Evolutionary conservation across 2,888 invertebrate genomes (phyloP).

Genomic region (Tenthredo distinguenda): DNA sequence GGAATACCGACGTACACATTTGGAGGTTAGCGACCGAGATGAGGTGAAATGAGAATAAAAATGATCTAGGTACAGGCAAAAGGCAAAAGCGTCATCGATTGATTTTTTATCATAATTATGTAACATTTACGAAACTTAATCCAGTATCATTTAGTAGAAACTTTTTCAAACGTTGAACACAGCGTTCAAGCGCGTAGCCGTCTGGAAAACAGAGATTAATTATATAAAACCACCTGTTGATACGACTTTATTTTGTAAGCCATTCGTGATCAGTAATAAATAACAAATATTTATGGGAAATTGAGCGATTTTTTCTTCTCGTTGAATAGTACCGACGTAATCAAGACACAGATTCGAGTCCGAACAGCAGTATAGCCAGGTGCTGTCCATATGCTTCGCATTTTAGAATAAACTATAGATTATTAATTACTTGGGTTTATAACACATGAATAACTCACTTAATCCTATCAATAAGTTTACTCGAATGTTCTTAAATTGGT

Average conservation of each 20-base stretch:
- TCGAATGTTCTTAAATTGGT: not conserved
- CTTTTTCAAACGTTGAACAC: not conserved
- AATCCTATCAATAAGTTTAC: not conserved
- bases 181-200: not conserved
- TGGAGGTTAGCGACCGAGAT: not conserved
- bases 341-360: too few relatives aligned
- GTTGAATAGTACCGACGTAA: not conserved
- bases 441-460: not conserved
- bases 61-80: not conserved
- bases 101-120: not conserved
- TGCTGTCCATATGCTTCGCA: not conserved
- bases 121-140: not conserved
- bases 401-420: not conserved
- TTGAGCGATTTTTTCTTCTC: not conserved
- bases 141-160: not conserved
- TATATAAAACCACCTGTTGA: conserved; percentile 25
- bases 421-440: not conserved
- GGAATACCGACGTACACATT: not conserved
- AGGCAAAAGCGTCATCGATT: not conserved
- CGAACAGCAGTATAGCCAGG: not conserved
- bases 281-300: not conserved
- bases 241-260: conserved; percentile 20
- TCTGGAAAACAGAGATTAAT: not conserved
- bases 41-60: not conserved
- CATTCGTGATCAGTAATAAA: not conserved